Percentiles rank a stretch among this genome's conserved stretches.
phyloP scores from a whole-genome alignment of 1,140 invertebrate species.

The Andrena cerasifolii region DNA sequence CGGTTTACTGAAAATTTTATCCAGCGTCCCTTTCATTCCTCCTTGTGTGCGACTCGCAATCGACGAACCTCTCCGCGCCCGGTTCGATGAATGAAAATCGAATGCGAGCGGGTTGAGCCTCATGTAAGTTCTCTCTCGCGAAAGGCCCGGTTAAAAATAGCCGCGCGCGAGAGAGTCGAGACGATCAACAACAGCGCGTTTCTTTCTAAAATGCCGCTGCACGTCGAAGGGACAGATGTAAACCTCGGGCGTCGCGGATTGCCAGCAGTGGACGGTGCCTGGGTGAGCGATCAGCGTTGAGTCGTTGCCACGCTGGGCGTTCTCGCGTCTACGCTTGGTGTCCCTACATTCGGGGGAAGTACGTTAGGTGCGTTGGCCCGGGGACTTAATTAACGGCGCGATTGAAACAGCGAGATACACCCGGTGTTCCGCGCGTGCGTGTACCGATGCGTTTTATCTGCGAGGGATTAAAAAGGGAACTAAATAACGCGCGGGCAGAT shows the following conservation, averaged over 20 bases:
- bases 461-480: not conserved
- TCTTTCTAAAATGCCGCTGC: slow-evolving; percentile 22
- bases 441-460: not conserved
- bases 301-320: not conserved
- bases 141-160: slow-evolving; percentile 31
- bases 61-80: too few species aligned
- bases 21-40: too few species aligned
- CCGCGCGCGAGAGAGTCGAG: not conserved
- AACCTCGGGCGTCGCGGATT: slow-evolving; percentile 7
- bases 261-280: not conserved
- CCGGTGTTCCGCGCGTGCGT: not conserved
- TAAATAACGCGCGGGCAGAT: not conserved
- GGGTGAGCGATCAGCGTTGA: slow-evolving; percentile 7
- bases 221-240: slow-evolving; percentile 12
- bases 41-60: too few species aligned
- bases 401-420: not conserved
- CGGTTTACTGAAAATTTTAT: too few species aligned
- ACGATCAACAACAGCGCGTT: not conserved
- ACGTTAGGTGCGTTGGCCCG: not conserved
- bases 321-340: too few species aligned
- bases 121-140: slow-evolving; percentile 5
- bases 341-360: too few species aligned
- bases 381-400: not conserved
- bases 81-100: too few species aligned
- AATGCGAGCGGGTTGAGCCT: not conserved